Evolutionary conservation across 2,888 invertebrate genomes (phyloP).

Genomic region (Zhuqinia jingwanae): DNA sequence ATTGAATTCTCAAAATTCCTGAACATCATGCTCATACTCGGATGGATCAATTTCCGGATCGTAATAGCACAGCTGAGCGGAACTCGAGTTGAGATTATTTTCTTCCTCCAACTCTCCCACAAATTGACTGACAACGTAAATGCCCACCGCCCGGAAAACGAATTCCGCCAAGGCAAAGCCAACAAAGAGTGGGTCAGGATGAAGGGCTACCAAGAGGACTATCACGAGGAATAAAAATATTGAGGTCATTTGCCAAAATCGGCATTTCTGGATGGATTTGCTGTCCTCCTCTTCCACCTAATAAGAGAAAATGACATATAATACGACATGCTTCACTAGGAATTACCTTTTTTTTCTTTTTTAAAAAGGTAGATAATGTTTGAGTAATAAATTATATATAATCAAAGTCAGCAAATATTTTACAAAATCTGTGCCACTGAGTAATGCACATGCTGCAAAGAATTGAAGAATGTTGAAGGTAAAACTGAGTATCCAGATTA

Average conservation of each 20-base stretch:
- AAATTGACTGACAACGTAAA: conserved; percentile 75
- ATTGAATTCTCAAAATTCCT: conserved; percentile 54
- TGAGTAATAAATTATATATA: too few species aligned
- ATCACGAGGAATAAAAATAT: conserved; percentile 75
- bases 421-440: conserved; percentile 75
- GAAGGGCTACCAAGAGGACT: conserved; percentile 68
- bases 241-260: conserved; percentile 76
- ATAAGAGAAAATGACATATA: neutral
- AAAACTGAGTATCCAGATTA: conserved; percentile 76
- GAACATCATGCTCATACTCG: conserved; percentile 70
- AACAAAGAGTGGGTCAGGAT: conserved; percentile 68
- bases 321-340: too few species aligned
- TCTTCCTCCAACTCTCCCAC: conserved; percentile 75
- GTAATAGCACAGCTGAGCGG: conserved; percentile 75
- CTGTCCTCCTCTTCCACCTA: conserved; percentile 76
- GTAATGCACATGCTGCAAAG: conserved; percentile 76
- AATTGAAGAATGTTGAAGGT: conserved; percentile 77
- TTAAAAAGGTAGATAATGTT: too few species aligned
- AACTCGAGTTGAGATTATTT: conserved; percentile 70
- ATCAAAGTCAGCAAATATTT: conserved; percentile 22
- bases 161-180: conserved; percentile 72
- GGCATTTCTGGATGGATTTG: conserved; percentile 76
- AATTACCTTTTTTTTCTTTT: too few species aligned
- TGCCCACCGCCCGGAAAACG: conserved; percentile 72
- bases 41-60: conserved; percentile 72